These are phyloP conservation scores for Salvelinus sp. DNA, from an alignment of 2,113 vertebrate genomes.

Conservation along the genomic window DNA sequence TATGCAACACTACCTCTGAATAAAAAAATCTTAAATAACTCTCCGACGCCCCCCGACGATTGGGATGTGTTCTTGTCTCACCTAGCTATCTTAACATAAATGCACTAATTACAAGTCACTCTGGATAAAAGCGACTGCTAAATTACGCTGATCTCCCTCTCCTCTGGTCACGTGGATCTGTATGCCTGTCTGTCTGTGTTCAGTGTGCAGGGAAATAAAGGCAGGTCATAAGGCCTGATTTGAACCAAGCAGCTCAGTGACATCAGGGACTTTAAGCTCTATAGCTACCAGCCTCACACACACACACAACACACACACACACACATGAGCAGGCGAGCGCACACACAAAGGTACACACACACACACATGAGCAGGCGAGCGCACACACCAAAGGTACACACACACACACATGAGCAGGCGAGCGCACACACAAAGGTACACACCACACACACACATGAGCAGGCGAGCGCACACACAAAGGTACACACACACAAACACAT, in stretches of 20 bases:
- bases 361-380: background rate
- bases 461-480: background rate
- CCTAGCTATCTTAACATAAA: too few relatives aligned
- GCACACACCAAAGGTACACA: background rate
- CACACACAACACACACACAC: background rate
- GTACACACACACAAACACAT: too few relatives aligned
- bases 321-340: conserved; percentile 6
- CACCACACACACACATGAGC: background rate
- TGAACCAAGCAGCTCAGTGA: background rate
- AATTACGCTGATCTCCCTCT: background rate
- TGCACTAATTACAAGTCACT: too few relatives aligned
- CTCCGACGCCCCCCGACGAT: too few relatives aligned
- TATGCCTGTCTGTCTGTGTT: background rate
- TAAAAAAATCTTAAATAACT: too few relatives aligned
- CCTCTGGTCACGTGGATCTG: background rate
- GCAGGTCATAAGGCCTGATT: conserved; percentile 1
- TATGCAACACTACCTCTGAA: too few relatives aligned
- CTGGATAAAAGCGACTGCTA: too few relatives aligned
- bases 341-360: background rate
- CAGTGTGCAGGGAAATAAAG: conserved; percentile 10
- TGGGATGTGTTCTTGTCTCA: too few relatives aligned
- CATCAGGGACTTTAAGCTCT: background rate
- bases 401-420: too few relatives aligned
- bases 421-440: too few relatives aligned
- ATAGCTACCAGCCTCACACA: background rate